A percentile compares a stretch with the other conserved stretches of the same genome.
These are phyloP conservation scores for Tympanuchus pallidicinctus DNA, from an alignment of 2,113 vertebrate genomes.

Conservation along the genomic window DNA sequence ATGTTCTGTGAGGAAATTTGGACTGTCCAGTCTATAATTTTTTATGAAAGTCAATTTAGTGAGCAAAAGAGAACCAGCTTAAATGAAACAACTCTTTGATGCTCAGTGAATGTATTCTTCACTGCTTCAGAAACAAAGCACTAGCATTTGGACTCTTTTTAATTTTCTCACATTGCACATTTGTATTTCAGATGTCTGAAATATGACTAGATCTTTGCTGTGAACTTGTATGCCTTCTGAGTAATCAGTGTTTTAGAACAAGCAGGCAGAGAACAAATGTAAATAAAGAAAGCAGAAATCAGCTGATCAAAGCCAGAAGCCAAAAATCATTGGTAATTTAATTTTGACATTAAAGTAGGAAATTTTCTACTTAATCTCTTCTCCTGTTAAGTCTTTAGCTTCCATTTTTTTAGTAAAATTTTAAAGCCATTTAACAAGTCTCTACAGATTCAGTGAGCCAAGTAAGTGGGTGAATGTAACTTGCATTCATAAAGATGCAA, in stretches of 20 bases:
- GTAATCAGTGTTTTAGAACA: background rate
- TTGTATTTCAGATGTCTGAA: conserved; percentile 30
- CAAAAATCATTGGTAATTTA: conserved; percentile 30
- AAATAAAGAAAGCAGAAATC: conserved; percentile 28
- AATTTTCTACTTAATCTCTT: conserved; percentile 49
- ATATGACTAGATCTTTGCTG: background rate
- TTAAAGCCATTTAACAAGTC: conserved; percentile 65
- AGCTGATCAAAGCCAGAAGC: conserved; percentile 27
- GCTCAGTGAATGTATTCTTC: background rate
- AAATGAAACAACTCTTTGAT: background rate
- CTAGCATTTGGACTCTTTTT: background rate
- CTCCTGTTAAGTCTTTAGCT: conserved; percentile 57
- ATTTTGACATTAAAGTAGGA: conserved; percentile 33
- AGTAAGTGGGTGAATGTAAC: conserved; percentile 53
- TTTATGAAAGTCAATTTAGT: background rate
- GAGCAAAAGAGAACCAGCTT: conserved; percentile 16
- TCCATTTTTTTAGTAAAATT: conserved; percentile 69
- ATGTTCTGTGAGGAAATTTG: no score
- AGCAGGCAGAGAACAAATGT: background rate
- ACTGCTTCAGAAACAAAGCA: conserved; percentile 27
- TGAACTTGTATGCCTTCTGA: background rate
- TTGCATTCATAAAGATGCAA: conserved; percentile 58
- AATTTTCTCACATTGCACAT: background rate
- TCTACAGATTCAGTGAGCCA: conserved; percentile 45
- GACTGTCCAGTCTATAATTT: no score